A percentile compares a stretch with the other conserved stretches of the same genome.
Evolutionary conservation across 1,140 invertebrate species (phyloP).

Genomic region (Zaprionus africanus): DNA sequence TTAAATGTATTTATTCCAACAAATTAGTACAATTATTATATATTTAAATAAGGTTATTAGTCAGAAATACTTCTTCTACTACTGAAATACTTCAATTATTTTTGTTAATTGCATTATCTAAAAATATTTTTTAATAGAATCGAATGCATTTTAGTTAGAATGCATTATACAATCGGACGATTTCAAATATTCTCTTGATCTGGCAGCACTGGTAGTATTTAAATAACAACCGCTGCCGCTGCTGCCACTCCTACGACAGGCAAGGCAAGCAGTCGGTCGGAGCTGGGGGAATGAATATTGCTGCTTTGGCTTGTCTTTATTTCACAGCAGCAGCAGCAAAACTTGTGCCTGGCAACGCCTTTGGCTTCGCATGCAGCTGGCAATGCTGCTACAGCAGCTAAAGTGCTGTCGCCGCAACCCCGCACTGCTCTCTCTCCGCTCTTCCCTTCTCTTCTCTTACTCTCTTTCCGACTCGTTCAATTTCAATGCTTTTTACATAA

Average conservation of each 20-base stretch:
- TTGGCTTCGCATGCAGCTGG: slow-evolving; percentile 47
- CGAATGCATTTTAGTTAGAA: slow-evolving; percentile 24
- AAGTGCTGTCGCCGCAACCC: slow-evolving; percentile 41
- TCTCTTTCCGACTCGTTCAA: slow-evolving; percentile 63
- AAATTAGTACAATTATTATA: not conserved
- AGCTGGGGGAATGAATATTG: slow-evolving; percentile 30
- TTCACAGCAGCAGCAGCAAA: slow-evolving; percentile 38
- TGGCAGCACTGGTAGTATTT: slow-evolving; percentile 54
- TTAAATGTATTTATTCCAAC: not conserved
- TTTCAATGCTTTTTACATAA: slow-evolving; percentile 82
- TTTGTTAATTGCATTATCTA: not conserved
- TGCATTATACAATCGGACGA: slow-evolving; percentile 22
- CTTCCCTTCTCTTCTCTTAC: slow-evolving; percentile 20
- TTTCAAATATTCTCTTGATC: slow-evolving; percentile 41
- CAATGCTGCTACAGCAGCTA: slow-evolving; percentile 47
- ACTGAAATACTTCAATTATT: not conserved
- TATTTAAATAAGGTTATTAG: not conserved
- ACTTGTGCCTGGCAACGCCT: slow-evolving; percentile 62
- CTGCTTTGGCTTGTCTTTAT: slow-evolving; percentile 56
- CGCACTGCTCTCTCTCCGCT: slow-evolving; percentile 31
- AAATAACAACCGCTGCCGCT: slow-evolving; percentile 52
- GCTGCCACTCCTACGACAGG: slow-evolving; percentile 69
- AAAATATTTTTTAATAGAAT: slow-evolving; percentile 16
- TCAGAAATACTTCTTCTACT: too few relatives aligned
- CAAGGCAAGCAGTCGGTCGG: slow-evolving; percentile 44